These are phyloP conservation scores for Abscondita cerata DNA, from an alignment of 2,888 invertebrate genomes.

Conservation along the genomic window DNA sequence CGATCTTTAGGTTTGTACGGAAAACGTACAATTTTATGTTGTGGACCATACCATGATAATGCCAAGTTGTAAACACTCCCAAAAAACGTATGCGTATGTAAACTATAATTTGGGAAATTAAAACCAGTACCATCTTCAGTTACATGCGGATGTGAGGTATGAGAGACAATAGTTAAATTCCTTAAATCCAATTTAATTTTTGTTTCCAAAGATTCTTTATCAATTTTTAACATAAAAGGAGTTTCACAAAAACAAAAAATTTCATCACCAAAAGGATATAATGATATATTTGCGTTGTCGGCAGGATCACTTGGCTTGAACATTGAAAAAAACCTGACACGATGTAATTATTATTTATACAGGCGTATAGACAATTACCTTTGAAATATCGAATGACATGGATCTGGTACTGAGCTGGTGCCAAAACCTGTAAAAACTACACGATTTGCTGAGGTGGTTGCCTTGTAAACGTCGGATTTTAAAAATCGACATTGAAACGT, in stretches of 20 bases:
- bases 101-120: no score
- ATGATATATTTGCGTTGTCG: conserved; percentile 90
- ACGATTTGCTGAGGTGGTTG: conserved; percentile 76
- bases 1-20: conserved; percentile 60
- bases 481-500: conserved; percentile 71
- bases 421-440: conserved; percentile 79
- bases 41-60: conserved; percentile 75
- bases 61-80: conserved; percentile 83
- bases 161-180: conserved; percentile 52
- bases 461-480: conserved; percentile 64
- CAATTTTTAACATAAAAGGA: conserved; percentile 80
- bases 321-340: conserved; percentile 54
- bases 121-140: conserved; percentile 60
- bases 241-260: conserved; percentile 87
- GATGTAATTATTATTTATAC: no score
- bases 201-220: conserved; percentile 81
- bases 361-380: conserved; percentile 47
- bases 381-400: conserved; percentile 72
- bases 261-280: conserved; percentile 89
- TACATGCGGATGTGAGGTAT: conserved; percentile 83
- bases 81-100: conserved; percentile 36
- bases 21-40: conserved; percentile 75
- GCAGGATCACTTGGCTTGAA: conserved; percentile 73
- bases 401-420: conserved; percentile 54
- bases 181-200: conserved; percentile 70